Percentiles rank a stretch among this genome's conserved stretches.
These are phyloP conservation scores for Sebastes vulpes DNA, from an alignment of 2,797 vertebrate genomes.

Conservation along the genomic window DNA sequence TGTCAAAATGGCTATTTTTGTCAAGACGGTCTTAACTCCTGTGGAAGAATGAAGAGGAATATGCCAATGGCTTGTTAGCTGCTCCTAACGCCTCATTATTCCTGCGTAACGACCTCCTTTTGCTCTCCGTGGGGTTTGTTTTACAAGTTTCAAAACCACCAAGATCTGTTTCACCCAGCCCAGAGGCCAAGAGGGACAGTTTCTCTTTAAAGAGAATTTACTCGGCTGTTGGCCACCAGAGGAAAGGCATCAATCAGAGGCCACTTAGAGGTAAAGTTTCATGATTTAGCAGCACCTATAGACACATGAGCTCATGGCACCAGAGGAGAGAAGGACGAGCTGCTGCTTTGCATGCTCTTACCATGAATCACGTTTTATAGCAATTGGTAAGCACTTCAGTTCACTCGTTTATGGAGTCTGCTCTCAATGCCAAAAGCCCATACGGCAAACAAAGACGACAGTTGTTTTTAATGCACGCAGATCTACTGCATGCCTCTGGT, in stretches of 20 bases:
- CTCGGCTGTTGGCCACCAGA: constrained; percentile 47
- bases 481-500: background rate
- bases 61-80: constrained; percentile 28
- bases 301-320: constrained; percentile 40
- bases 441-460: constrained; percentile 33
- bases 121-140: constrained; percentile 43
- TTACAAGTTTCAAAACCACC: constrained; percentile 57
- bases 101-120: constrained; percentile 30
- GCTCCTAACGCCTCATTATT: constrained; percentile 38
- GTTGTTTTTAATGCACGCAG: constrained; percentile 15
- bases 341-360: constrained; percentile 24
- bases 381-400: background rate
- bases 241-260: constrained; percentile 60
- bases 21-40: constrained; percentile 12
- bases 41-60: constrained; percentile 20
- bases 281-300: constrained; percentile 33
- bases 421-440: constrained; percentile 18
- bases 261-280: constrained; percentile 60
- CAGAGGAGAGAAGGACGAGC: constrained; percentile 6
- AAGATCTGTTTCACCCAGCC: constrained; percentile 40
- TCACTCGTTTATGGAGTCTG: constrained; percentile 22
- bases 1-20: constrained; percentile 12
- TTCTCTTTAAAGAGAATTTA: constrained; percentile 54
- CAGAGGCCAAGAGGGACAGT: constrained; percentile 41
- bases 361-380: constrained; percentile 58